Evolutionary conservation across 2,888 invertebrate genomes (phyloP).

Genomic region (Reticulitermes lucifugus): DNA sequence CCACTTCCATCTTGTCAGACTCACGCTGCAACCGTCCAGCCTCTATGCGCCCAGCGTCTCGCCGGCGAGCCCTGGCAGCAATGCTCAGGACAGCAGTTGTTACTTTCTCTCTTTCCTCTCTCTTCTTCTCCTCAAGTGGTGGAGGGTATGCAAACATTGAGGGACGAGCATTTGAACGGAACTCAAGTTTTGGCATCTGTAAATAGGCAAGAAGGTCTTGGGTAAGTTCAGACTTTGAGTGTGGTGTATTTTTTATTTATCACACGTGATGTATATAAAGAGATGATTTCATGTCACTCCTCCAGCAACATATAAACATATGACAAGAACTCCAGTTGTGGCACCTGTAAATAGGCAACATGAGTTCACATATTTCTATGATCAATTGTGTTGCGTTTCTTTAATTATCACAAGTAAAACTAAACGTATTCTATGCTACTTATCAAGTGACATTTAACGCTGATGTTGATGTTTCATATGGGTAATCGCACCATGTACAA

Average conservation of each 20-base stretch:
- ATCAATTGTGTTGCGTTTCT: too few species aligned
- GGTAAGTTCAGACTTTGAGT: too few species aligned
- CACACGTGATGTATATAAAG: too few species aligned
- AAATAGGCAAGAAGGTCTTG: slow-evolving; percentile 30
- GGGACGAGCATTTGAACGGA: slow-evolving; percentile 93
- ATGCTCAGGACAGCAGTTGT: slow-evolving; percentile 98
- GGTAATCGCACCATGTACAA: too few species aligned
- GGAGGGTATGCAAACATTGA: slow-evolving; percentile 97
- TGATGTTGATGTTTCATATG: too few species aligned
- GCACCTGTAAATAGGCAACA: slow-evolving; percentile 72
- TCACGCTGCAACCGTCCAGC: slow-evolving; percentile 69
- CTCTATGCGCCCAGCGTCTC: slow-evolving; percentile 75
- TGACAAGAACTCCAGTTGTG: slow-evolving; percentile 91
- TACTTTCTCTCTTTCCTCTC: slow-evolving; percentile 96
- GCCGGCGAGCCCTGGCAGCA: slow-evolving; percentile 90
- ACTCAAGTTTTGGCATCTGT: slow-evolving; percentile 91
- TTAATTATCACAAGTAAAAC: neutral
- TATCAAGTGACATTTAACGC: neutral
- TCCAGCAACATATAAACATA: slow-evolving; percentile 74
- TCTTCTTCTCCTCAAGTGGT: slow-evolving; percentile 97
- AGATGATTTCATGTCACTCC: too few species aligned
- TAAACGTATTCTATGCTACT: neutral
- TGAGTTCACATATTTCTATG: neutral
- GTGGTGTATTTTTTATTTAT: too few species aligned
- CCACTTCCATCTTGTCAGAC: slow-evolving; percentile 87